Percentiles rank a stretch among this genome's conserved stretches.
These are phyloP conservation scores for Apantesis nais DNA, from an alignment of 2,888 invertebrate species.

Conservation along the genomic window DNA sequence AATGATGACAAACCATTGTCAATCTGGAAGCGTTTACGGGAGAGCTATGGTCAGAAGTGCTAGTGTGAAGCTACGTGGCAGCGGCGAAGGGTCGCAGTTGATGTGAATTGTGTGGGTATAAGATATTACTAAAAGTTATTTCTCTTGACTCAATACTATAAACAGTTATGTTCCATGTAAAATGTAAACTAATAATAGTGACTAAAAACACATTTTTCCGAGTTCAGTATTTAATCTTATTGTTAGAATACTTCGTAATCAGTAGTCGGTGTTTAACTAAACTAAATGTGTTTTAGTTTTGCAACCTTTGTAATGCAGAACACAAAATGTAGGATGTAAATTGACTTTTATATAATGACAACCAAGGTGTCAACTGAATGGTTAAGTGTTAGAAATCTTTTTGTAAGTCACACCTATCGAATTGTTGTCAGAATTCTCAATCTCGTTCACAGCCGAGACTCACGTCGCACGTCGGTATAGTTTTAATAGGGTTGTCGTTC, in stretches of 20 bases:
- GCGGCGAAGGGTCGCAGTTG: no score
- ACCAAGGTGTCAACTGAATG: constrained; percentile 14
- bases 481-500: not conserved
- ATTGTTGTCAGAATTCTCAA: constrained; percentile 10
- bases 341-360: constrained; percentile 6
- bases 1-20: not conserved
- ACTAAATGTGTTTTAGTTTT: not conserved
- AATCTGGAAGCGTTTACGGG: not conserved
- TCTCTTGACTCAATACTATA: no score
- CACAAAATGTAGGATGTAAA: constrained; percentile 12
- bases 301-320: not conserved
- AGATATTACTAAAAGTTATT: no score
- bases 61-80: no score
- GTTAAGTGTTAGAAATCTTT: constrained; percentile 14
- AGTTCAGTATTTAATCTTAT: not conserved
- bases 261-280: not conserved
- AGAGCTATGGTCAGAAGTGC: not conserved
- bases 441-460: not conserved
- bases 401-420: constrained; percentile 1
- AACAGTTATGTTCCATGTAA: no score
- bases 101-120: no score
- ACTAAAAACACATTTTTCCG: not conserved
- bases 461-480: not conserved
- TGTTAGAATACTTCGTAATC: not conserved
- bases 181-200: not conserved